phyloP scores from a whole-genome alignment of 2,797 vertebrate genomes.

The Spheniscus humboldti region DNA sequence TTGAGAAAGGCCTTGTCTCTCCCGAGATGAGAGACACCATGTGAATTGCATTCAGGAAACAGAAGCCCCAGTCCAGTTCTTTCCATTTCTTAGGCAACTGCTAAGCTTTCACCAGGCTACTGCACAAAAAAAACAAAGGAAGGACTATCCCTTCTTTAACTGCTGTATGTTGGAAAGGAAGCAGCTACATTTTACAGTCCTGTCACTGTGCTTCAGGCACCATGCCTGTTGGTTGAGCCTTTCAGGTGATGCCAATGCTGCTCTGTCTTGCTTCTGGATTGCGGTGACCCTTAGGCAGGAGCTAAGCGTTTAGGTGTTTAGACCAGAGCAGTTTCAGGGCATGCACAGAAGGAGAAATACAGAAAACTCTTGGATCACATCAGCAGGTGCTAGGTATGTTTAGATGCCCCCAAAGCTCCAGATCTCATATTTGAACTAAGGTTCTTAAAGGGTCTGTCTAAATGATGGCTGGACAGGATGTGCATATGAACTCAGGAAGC shows the following conservation, averaged over 20 bases:
- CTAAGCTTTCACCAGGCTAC: neutral
- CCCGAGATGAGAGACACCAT: neutral
- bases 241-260: neutral
- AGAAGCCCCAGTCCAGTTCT: neutral
- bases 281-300: neutral
- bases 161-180: neutral
- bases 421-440: neutral
- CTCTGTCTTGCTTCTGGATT: neutral
- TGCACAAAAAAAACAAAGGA: neutral
- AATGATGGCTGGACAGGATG: neutral
- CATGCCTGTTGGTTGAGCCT: neutral
- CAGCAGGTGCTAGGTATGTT: neutral
- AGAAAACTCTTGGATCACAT: neutral
- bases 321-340: neutral
- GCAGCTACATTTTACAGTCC: neutral
- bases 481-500: fast-evolving
- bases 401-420: neutral
- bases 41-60: neutral
- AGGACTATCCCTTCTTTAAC: neutral
- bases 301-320: neutral
- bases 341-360: neutral
- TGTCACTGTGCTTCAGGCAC: neutral
- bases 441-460: neutral
- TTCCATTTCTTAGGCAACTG: neutral
- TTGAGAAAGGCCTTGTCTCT: neutral